Evolutionary conservation across 2,797 vertebrate genomes (phyloP), one percentile per base, ranked within the genome.

Genomic region (Poeciliopsis presidionis): DNA sequence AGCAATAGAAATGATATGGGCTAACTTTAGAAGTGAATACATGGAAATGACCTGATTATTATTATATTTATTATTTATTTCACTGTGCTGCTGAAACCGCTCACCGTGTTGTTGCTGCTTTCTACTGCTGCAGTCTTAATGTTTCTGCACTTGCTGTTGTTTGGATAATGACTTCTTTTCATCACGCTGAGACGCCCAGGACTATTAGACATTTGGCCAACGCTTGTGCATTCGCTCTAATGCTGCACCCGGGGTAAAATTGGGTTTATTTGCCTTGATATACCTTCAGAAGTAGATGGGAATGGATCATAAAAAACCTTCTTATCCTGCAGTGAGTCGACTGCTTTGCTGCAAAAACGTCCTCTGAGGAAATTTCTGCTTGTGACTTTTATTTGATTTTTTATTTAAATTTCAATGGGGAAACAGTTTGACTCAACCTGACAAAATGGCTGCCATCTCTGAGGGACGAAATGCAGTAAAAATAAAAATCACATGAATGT

Each of bases 331-430:
- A 39, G 36, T 39, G 36, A 20, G 30, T 65, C 33, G 16, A 65
- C 16, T 41, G 39, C 30, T 8, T 39, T 36, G 49, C 81, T 79
- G 81, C 79, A 81, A 57, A 76, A 70, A 87, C 65, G 73, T 84
- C 57, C 33, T 46, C 81, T 81, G 81, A 63, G 86, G 83, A 85
- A 81, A 81, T 90, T 91, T 93, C 78, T 86, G 65, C 83, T 89
- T 80, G 89, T 86, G 86, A 89, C 91, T 85, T 85, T 87, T 85
- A 87, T 91, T 82, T 84, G 41, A 87, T 87, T 89, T 90, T 39
- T 39, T 39, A 39, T 39, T 39, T 85, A 89, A 93, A 89, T 84
- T 69, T 71, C 2, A 18, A 82, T 84, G 86, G 83, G 85, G 79
- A 39, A 39, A 39, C 76, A 72, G 87, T 74, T 84, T 78, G 80